Evolutionary conservation across 2,888 invertebrate genomes (phyloP).

Genomic region (Andrena haemorrhoa): DNA sequence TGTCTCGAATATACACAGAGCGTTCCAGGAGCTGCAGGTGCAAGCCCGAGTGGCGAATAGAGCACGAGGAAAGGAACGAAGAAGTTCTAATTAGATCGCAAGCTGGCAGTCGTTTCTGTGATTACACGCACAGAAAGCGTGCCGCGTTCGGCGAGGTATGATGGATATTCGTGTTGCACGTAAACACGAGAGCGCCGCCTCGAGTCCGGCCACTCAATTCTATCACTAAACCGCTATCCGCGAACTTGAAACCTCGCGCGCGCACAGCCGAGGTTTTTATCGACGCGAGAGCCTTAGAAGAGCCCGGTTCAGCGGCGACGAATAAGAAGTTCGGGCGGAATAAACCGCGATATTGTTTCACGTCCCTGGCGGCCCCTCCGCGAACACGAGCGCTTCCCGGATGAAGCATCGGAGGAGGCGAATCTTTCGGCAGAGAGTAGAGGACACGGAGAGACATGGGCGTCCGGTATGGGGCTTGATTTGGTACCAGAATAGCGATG

Average conservation of each 20-base stretch:
- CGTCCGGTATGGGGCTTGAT: constrained; percentile 68
- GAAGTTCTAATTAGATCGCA: too few relatives aligned
- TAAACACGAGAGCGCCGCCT: background rate
- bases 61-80: too few relatives aligned
- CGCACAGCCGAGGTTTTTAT: background rate
- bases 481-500: constrained; percentile 73
- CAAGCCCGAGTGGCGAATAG: background rate
- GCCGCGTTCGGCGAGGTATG: too few relatives aligned
- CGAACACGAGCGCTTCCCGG: constrained; percentile 19
- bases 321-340: constrained; percentile 22
- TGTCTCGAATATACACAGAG: background rate
- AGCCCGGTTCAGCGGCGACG: background rate
- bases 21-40: background rate
- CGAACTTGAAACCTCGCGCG: too few relatives aligned
- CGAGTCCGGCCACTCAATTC: background rate
- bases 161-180: too few relatives aligned
- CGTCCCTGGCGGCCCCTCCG: constrained; percentile 15
- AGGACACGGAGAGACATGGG: constrained; percentile 59
- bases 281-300: background rate
- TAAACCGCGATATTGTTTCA: constrained; percentile 49
- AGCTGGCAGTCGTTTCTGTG: too few relatives aligned
- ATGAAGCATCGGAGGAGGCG: constrained; percentile 33
- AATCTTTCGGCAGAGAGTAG: constrained; percentile 44
- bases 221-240: too few relatives aligned
- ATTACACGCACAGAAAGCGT: too few relatives aligned